Conservation (phyloP, 2,797 vertebrate genomes). For the Buphagus erythrorhynchus region DNA sequence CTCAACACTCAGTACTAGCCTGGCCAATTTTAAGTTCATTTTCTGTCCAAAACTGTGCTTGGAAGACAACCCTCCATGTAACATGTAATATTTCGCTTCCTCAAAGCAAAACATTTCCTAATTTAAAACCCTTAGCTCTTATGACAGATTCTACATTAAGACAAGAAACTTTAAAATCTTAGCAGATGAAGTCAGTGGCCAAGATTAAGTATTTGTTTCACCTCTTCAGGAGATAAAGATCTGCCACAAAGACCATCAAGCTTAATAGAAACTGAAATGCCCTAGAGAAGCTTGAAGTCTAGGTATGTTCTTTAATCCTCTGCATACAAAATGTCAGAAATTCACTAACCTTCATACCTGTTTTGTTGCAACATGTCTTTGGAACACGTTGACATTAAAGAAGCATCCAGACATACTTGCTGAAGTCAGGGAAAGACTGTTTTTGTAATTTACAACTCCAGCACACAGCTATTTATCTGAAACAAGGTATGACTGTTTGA, state of each 20-base stretch:
- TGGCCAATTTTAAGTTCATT: not conserved
- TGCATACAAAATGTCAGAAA: constrained; percentile 37
- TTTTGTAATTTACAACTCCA: not conserved
- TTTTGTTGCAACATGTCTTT: constrained; percentile 45
- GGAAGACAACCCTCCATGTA: not conserved
- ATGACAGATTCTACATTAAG: not conserved
- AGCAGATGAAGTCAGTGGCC: not conserved
- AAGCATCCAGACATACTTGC: constrained; percentile 21
- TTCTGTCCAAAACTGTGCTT: not conserved
- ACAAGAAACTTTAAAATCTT: not conserved
- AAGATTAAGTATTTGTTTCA: not conserved
- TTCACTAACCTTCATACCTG: constrained; percentile 21
- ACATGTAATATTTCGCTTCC: not conserved
- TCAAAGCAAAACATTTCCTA: not conserved
- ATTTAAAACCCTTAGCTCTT: not conserved
- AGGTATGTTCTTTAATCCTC: not conserved
- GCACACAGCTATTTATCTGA: constrained; percentile 5
- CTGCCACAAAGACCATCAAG: not conserved
- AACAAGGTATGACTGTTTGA: not conserved
- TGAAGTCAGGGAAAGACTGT: constrained; percentile 31
- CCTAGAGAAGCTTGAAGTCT: not conserved
- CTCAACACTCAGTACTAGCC: not conserved
- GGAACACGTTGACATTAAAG: constrained; percentile 16
- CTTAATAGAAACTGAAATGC: not conserved
- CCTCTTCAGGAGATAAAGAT: not conserved